Conservation (phyloP, 2,888 invertebrate species). For the Gortyna flavago region DNA sequence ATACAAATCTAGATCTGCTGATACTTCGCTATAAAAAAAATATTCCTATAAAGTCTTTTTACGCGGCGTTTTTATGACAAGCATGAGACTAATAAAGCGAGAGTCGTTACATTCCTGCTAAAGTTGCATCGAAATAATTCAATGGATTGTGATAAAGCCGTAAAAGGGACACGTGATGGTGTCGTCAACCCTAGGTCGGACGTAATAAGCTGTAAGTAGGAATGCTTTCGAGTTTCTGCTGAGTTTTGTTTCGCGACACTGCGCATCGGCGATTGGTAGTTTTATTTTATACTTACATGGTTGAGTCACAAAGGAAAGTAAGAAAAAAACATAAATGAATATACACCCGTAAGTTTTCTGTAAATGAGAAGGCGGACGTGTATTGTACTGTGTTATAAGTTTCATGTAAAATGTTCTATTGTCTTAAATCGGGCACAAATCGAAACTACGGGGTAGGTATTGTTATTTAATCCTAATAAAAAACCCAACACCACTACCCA, state of each 20-base stretch:
- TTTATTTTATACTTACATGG: neutral
- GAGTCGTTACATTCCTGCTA: conserved; percentile 68
- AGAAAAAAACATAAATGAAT: neutral
- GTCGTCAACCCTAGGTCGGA: conserved; percentile 41
- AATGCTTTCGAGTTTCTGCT: conserved; percentile 40
- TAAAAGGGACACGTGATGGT: conserved; percentile 60
- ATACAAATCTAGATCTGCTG: conserved; percentile 13
- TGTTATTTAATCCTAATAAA: neutral
- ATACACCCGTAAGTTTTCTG: no score
- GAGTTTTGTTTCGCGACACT: conserved; percentile 20
- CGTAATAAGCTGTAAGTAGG: conserved; percentile 9
- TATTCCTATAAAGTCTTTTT: conserved; percentile 62
- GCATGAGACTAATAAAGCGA: conserved; percentile 73
- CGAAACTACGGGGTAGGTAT: neutral
- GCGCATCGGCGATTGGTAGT: neutral
- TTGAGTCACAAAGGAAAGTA: neutral
- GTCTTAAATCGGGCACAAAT: neutral
- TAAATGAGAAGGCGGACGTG: no score
- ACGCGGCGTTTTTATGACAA: conserved; percentile 68
- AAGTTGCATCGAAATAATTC: conserved; percentile 75
- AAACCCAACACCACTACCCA: neutral
- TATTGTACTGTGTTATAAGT: no score
- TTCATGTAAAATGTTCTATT: neutral
- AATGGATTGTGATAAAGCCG: conserved; percentile 71
- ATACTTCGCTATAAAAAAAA: conserved; percentile 11